Base-by-base conservation (phyloP, 2,113 vertebrate genomes). In the Cromileptes altivelis region DNA sequence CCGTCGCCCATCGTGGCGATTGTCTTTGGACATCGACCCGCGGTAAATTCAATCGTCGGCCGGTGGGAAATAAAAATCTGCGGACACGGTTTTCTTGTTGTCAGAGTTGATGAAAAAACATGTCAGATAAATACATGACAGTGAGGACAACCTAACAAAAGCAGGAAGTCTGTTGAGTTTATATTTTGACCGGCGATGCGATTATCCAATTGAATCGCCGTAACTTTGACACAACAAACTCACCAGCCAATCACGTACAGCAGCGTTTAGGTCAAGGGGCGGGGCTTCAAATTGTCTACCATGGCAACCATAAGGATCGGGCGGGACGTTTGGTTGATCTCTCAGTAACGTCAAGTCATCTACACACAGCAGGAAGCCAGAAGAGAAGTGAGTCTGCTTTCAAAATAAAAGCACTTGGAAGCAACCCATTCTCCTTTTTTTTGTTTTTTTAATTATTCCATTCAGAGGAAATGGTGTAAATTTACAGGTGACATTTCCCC, bases 1-100 rank as follows among this genome's bases (percentile, higher is more conserved):
- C 77, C 95, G 93, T 19, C 95, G 91, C 27, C 95, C 95, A 76
- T 96, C 95, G 52, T 95, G 86, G 81, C 96, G 95, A 76, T 89
- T 91, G 74, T 96, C 96, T 86, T 96, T 96, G 60, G 95, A 96
- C 96, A 96, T 96, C 65, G 87, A 83, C 75, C 18, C 73, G 18
- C 27, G 5, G 33, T 68, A 8, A 45, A 19, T 65, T 76, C 37
- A 79, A 47, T 4, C 37, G 9, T 88, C 23, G 18, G 69, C 57
- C 19, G 7, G 15, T 14, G 15, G 60, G 4, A 61, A 84, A 33
- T 37, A 45, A 50, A 68, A 10, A 45, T 69, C n/a, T 50, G 18
- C 42, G 7, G 10, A 47, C 19, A 75, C 73, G 64, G 49, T 81
- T 62, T 15, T 74, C 45, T 70, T 40, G 53, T 76, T 79, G 78